Conservation (phyloP, 2,888 invertebrate genomes). For the Meiosimyza platycephala region DNA sequence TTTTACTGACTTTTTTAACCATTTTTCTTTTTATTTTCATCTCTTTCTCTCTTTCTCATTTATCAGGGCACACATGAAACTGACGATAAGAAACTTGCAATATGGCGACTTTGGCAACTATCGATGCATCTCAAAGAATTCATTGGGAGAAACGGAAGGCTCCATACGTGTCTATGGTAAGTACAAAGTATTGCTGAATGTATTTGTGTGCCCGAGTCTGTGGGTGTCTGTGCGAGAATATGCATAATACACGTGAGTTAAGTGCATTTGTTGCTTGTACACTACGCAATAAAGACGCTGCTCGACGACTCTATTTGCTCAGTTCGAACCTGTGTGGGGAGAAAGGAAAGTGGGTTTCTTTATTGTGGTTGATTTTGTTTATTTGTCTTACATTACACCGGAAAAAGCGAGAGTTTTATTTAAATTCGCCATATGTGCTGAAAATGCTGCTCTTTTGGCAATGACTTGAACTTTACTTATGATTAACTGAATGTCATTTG, state of each 20-base stretch:
- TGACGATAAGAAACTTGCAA: constrained; percentile 86
- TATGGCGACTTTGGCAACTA: constrained; percentile 90
- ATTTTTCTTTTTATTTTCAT: neutral
- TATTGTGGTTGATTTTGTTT: too few relatives aligned
- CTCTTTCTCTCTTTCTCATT: neutral
- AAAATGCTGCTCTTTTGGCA: too few relatives aligned
- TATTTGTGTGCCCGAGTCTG: neutral
- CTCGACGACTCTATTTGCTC: too few relatives aligned
- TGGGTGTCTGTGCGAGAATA: constrained; percentile 6
- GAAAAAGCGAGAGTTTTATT: too few relatives aligned
- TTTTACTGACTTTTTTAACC: too few relatives aligned
- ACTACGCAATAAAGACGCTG: neutral
- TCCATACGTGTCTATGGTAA: constrained; percentile 91
- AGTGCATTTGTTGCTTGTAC: constrained; percentile 54
- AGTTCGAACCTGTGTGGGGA: too few relatives aligned
- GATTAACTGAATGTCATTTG: too few relatives aligned
- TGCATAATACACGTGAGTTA: constrained; percentile 43
- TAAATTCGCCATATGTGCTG: too few relatives aligned
- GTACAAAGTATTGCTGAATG: constrained; percentile 51
- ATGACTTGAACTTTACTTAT: too few relatives aligned
- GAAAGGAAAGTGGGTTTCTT: too few relatives aligned
- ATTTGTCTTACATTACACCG: too few relatives aligned
- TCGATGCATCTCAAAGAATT: constrained; percentile 93
- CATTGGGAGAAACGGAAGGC: constrained; percentile 92
- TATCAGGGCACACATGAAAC: constrained; percentile 85